Conservation (phyloP, 2,888 invertebrate genomes). For the Mythimna lalbum region DNA sequence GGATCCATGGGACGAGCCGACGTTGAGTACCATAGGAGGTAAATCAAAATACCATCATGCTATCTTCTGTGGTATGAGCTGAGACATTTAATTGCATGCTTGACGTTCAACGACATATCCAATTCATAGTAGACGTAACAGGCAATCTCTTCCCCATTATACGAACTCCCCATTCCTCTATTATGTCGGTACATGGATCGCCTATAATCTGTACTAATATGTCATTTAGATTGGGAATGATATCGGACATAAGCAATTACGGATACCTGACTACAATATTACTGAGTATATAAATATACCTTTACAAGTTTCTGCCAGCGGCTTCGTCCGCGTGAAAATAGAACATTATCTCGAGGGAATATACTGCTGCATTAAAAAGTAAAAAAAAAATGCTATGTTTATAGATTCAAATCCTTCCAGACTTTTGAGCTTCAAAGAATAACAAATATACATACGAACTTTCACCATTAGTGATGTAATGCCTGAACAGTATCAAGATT, state of each 20-base stretch:
- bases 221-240: conserved; percentile 29
- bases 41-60: conserved; percentile 52
- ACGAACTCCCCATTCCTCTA: conserved; percentile 27
- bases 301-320: too few species aligned
- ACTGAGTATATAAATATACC: not conserved
- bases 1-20: conserved; percentile 51
- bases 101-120: conserved; percentile 42
- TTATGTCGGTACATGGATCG: conserved; percentile 22
- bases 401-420: too few species aligned
- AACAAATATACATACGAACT: too few species aligned
- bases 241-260: conserved; percentile 28
- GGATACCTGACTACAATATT: not conserved
- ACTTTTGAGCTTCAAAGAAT: too few species aligned
- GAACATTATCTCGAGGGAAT: too few species aligned
- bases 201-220: conserved; percentile 29
- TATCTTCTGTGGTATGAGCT: conserved; percentile 26
- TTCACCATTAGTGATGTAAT: too few species aligned
- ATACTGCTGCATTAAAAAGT: too few species aligned
- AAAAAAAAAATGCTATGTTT: too few species aligned
- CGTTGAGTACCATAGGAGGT: conserved; percentile 39
- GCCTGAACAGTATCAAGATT: not conserved
- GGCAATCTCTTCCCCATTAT: conserved; percentile 41
- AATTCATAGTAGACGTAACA: conserved; percentile 40
- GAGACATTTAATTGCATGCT: conserved; percentile 50
- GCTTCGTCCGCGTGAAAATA: too few species aligned